phyloP scores from a whole-genome alignment of 2,113 vertebrate genomes.

The Hydrolagus affinis region DNA sequence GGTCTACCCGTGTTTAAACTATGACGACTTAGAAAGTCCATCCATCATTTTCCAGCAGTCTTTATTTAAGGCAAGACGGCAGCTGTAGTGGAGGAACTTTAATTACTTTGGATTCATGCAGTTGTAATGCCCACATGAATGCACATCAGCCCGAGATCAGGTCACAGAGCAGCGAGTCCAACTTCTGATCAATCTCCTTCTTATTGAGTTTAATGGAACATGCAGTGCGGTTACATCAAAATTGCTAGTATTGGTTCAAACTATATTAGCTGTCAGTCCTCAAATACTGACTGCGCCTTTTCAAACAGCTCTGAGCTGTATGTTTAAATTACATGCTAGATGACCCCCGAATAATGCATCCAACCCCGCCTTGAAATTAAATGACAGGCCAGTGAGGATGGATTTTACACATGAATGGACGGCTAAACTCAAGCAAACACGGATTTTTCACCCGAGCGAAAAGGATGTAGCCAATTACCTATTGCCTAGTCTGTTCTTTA shows the following conservation, averaged over 20 bases:
- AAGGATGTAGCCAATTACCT: constrained; percentile 47
- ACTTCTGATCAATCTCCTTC: constrained; percentile 14
- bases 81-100: background rate
- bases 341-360: constrained; percentile 41
- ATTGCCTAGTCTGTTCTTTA: constrained; percentile 49
- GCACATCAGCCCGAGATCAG: background rate
- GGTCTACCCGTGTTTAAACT: background rate
- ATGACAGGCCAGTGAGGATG: constrained; percentile 48
- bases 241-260: constrained; percentile 11
- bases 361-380: constrained; percentile 45
- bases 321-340: constrained; percentile 42
- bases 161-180: background rate
- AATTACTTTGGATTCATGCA: background rate
- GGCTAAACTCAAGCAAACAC: constrained; percentile 48
- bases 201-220: background rate
- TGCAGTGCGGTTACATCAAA: background rate
- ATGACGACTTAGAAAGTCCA: background rate
- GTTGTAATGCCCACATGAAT: background rate
- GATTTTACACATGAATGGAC: constrained; percentile 51
- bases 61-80: background rate
- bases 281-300: background rate
- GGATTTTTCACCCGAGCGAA: constrained; percentile 46
- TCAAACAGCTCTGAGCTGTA: constrained; percentile 35
- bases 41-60: background rate
- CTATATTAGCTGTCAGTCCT: background rate